Evolutionary conservation across 2,113 vertebrate species (phyloP), one percentile per base, ranked within the genome.

Genomic region (Pipa parva): DNA sequence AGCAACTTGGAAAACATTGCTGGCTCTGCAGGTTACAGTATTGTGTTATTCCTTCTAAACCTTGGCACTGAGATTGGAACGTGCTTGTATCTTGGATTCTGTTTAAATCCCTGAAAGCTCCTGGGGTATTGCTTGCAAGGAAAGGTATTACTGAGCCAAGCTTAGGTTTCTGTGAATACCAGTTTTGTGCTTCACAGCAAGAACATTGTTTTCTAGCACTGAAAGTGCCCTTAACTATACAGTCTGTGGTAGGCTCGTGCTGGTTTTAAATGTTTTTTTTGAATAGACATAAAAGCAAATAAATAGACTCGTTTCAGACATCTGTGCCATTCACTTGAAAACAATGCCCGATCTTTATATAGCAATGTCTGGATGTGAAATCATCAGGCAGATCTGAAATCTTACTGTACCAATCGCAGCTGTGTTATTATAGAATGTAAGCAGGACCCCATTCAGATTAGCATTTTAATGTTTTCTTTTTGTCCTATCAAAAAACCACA

Each of bases 101-200:
- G 48, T 61, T 61, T 70, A 61, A 70, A 26, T 33, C 48, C 20
- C 56, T 29, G 28, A 70, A 70, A 70, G 66, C 66, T 70, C 66
- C 66, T 45, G 66, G 57, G 66, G 66, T 70, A 31, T 61, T 51
- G 66, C 57, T 61, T 25, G 48, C 66, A 52, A 29, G 33, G 60
- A 52, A 2, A 59, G 52, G 65, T 33, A 39, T 69, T 52, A 37
- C 58, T 61, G 20, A 37, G 21, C 45, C 51, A 27, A 11, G 57
- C 48, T 70, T 70, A 39, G 7, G 49, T 29, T 39, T 51, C 55
- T 27, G 18, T 61, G 58, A 46, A 70, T 51, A 61, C 28, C 25
- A 25, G 31, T 70, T 59, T 60, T 61, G 49, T 52, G 50, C 31
- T 26, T 48, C 31, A 52, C 48, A 63, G 49, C 51, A 5, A 22